Evolutionary conservation across 1,140 invertebrate genomes (phyloP).

Genomic region (Saccostrea echinata): DNA sequence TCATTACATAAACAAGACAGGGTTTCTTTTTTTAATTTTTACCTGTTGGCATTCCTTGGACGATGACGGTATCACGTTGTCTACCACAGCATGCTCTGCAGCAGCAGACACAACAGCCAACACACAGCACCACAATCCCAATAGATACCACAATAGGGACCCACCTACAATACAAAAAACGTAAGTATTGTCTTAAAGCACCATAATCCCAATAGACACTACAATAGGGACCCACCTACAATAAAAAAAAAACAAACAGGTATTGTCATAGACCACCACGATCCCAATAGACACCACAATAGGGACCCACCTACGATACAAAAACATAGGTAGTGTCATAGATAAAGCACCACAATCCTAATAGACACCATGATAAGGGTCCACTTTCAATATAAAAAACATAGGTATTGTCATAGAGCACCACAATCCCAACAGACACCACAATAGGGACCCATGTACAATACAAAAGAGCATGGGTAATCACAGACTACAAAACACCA

Average conservation of each 20-base stretch:
- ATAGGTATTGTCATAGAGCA: too few relatives aligned
- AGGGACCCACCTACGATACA: not conserved
- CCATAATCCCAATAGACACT: not conserved
- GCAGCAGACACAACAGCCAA: constrained; percentile 5
- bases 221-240: constrained; percentile 21
- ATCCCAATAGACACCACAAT: not conserved
- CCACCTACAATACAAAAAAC: not conserved
- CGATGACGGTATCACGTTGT: not conserved
- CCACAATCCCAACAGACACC: too few relatives aligned
- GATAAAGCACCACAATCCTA: too few relatives aligned
- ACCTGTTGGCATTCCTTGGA: not conserved
- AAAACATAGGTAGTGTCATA: too few relatives aligned
- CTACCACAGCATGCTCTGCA: not conserved
- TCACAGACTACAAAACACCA: too few relatives aligned
- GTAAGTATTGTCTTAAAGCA: not conserved
- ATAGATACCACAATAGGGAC: constrained; percentile 1
- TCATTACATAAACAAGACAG: too few relatives aligned
- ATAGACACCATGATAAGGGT: too few relatives aligned
- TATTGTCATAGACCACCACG: not conserved
- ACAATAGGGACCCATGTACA: too few relatives aligned
- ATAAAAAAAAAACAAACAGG: not conserved
- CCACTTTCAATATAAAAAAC: too few relatives aligned
- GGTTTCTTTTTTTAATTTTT: not conserved
- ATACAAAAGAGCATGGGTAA: too few relatives aligned
- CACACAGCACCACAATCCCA: not conserved